Evolutionary conservation across 2,113 vertebrate species (phyloP).

Genomic region (Galbula dea): DNA sequence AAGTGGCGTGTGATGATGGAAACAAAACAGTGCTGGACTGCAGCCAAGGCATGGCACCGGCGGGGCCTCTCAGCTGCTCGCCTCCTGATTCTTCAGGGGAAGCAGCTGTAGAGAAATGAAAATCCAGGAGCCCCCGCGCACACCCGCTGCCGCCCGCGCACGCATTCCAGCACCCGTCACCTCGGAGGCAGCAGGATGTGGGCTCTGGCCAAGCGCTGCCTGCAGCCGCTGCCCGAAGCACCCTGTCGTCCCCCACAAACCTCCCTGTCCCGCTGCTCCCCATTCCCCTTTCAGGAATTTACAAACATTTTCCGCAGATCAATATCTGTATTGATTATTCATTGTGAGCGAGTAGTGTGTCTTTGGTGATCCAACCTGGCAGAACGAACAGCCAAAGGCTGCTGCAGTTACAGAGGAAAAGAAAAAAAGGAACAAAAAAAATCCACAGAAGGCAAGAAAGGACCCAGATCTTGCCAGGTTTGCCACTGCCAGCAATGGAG

Average conservation of each 20-base stretch:
- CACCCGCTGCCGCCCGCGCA: slow-evolving; percentile 53
- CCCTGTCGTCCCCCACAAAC: slow-evolving; percentile 75
- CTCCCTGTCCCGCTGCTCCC: slow-evolving; percentile 73
- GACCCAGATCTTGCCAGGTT: slow-evolving; percentile 66
- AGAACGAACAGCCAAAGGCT: slow-evolving; percentile 77
- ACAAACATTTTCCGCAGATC: slow-evolving; percentile 85
- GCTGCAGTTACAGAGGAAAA: slow-evolving; percentile 59
- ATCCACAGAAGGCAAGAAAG: slow-evolving; percentile 63
- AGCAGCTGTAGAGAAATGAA: slow-evolving; percentile 78
- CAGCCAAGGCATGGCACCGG: slow-evolving; percentile 79
- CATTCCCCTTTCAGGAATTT: slow-evolving; percentile 83
- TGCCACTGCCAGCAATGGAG: slow-evolving; percentile 67
- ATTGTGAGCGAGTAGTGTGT: slow-evolving; percentile 82
- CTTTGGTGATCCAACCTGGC: slow-evolving; percentile 83
- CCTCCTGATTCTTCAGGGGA: slow-evolving; percentile 72
- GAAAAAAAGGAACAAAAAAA: neutral
- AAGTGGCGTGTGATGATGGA: slow-evolving; percentile 81
- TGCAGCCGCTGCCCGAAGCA: slow-evolving; percentile 17
- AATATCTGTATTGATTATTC: slow-evolving; percentile 88
- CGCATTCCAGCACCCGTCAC: slow-evolving; percentile 76
- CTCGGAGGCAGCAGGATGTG: slow-evolving; percentile 65
- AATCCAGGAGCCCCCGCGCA: slow-evolving; percentile 52
- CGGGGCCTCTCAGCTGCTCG: slow-evolving; percentile 75
- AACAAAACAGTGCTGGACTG: slow-evolving; percentile 81
- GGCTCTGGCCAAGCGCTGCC: slow-evolving; percentile 62